phyloP scores from a whole-genome alignment of 64 coral and sea anemone species.

The Platygyra sinensis region DNA sequence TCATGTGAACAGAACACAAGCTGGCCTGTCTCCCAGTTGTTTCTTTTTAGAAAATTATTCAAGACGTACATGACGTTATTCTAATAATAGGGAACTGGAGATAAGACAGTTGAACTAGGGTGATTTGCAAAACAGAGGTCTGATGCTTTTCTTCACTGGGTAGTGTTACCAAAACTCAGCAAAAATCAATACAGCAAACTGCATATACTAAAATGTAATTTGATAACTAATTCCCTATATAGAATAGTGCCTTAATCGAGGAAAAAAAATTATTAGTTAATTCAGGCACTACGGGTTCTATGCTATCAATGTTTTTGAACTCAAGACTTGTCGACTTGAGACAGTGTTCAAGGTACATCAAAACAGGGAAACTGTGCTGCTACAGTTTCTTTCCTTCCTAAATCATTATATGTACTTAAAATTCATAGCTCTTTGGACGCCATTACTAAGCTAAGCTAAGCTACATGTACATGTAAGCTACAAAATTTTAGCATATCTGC shows the following conservation, averaged over 20 bases:
- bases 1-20: too few relatives aligned
- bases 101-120: too few relatives aligned
- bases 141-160: not conserved
- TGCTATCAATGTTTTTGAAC: too few relatives aligned
- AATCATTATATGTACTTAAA: not conserved
- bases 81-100: too few relatives aligned
- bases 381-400: not conserved
- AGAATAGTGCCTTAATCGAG: not conserved
- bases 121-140: not conserved
- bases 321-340: not conserved
- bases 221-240: not conserved
- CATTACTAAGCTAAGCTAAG: constrained; percentile 21
- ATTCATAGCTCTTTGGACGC: not conserved
- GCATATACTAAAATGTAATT: not conserved
- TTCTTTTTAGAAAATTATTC: not conserved
- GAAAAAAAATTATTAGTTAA: too few relatives aligned
- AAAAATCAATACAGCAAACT: not conserved
- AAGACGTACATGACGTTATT: not conserved
- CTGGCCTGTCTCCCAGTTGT: too few relatives aligned
- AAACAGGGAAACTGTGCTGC: not conserved
- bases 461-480: too few relatives aligned
- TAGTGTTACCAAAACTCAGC: not conserved
- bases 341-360: not conserved
- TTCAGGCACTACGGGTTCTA: too few relatives aligned
- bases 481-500: too few relatives aligned